Evolutionary conservation across 2,888 invertebrate genomes (phyloP), one percentile per base, ranked within the genome.

Genomic region (Chrysodeixis includens): DNA sequence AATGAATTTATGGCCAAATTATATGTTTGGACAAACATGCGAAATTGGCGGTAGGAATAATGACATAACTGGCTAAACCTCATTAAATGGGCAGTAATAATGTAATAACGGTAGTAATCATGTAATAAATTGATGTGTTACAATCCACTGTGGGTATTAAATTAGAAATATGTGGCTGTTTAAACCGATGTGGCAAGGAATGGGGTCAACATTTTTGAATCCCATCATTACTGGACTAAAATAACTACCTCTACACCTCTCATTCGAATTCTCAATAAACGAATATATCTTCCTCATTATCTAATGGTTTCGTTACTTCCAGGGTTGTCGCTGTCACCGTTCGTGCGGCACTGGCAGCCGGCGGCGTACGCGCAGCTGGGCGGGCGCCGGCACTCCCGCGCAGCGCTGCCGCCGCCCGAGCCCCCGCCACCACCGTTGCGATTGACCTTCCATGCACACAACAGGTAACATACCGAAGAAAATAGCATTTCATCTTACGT

Each of bases 261-360:
- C 26, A 26, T 26, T 26, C 26, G 26, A 26, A n/a, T 40, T 40
- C n/a, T 40, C 4, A 40, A 5, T 5, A n/a, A 40, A n/a, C 2
- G 18, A 32, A 12, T 9, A 4, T 26, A 49, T 1, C 0, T 46
- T 46, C 16, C 10, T 9, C 14, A 40, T 40, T 12, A 10, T n/a
- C 44, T 32, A 0, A 18, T 5, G 10, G 8, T 6, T n/a, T n/a
- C 52, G 66, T 63, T 83, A 71, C 72, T 90, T 90, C 0, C 93
- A 97, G 97, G 97, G 90, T 93, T 97, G 84, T 93, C 95, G 77
- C 94, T 97, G 88, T 97, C 97, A 86, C 97, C 97, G 75, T 97
- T 97, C 94, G 97, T 98, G 88, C 96, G 96, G 71, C 97, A 98
- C 92, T 98, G 97, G 96, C 98, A 98, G 92, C 96, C 97, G 71